Conservation (phyloP, 1,140 invertebrate species). For the Lordiphosa mommai region DNA sequence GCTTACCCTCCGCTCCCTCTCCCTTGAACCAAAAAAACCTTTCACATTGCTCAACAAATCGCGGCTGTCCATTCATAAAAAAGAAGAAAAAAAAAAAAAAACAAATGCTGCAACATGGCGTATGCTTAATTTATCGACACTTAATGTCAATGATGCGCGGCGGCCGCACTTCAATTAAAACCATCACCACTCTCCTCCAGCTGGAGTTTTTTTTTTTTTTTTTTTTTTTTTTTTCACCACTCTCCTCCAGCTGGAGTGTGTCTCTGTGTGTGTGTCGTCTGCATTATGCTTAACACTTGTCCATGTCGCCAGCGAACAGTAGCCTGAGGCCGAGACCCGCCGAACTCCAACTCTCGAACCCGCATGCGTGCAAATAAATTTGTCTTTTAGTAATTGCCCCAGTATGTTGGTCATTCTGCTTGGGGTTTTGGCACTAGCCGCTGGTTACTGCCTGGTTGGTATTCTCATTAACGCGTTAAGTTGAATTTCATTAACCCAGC, state of each 20-base stretch:
- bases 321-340: slow-evolving; percentile 16
- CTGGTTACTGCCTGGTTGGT: slow-evolving; percentile 10
- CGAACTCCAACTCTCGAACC: slow-evolving; percentile 34
- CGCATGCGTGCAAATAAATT: slow-evolving; percentile 79
- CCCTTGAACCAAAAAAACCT: slow-evolving; percentile 22
- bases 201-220: too few species aligned
- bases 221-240: too few species aligned
- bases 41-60: slow-evolving; percentile 55
- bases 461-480: slow-evolving; percentile 64
- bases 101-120: slow-evolving; percentile 49
- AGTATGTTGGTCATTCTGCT: slow-evolving; percentile 22
- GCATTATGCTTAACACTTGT: slow-evolving; percentile 77
- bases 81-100: too few species aligned
- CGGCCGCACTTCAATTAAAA: slow-evolving; percentile 72
- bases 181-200: background rate
- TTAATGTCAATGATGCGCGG: slow-evolving; percentile 74
- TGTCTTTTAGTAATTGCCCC: slow-evolving; percentile 78
- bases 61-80: slow-evolving; percentile 57
- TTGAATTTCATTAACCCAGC: slow-evolving; percentile 64
- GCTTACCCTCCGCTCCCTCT: slow-evolving; percentile 4
- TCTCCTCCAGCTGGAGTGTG: too few species aligned
- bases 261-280: slow-evolving; percentile 53
- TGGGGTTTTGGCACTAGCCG: slow-evolving; percentile 7
- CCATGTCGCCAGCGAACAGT: slow-evolving; percentile 56
- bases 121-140: slow-evolving; percentile 78